A percentile compares a stretch with the other conserved stretches of the same genome.
phyloP scores from a whole-genome alignment of 2,797 vertebrate species.

The Hoplostethus atlanticus region DNA sequence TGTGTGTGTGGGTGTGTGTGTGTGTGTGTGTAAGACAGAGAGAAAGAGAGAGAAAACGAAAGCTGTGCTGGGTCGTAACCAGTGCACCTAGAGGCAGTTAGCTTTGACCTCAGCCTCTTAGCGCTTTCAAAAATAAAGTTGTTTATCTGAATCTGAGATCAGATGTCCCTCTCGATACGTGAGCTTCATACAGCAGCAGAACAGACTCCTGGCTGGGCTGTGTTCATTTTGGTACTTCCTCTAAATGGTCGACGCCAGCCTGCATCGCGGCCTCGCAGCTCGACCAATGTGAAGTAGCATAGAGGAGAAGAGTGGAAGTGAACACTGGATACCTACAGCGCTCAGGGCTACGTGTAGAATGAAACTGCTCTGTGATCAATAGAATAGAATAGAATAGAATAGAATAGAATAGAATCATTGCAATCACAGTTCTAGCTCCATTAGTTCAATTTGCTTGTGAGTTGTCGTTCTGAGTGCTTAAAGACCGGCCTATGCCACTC shows the following conservation, averaged over 20 bases:
- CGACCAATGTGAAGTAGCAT: conserved; percentile 21
- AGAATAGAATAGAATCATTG: conserved; percentile 45
- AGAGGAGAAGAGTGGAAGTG: conserved; percentile 36
- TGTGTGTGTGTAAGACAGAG: conserved; percentile 24
- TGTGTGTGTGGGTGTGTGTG: conserved; percentile 46
- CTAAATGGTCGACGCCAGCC: conserved; percentile 56
- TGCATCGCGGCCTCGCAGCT: conserved; percentile 12
- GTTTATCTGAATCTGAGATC: conserved; percentile 77
- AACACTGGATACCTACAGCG: conserved; percentile 27
- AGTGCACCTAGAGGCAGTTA: conserved; percentile 12
- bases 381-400: not conserved
- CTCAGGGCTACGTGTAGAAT: not conserved
- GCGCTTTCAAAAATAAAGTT: conserved; percentile 49
- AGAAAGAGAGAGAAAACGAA: conserved; percentile 19
- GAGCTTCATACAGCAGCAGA: conserved; percentile 37
- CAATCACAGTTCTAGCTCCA: conserved; percentile 59
- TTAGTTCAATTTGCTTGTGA: conserved; percentile 69
- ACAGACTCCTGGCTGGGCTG: conserved; percentile 42
- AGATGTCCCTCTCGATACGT: conserved; percentile 41
- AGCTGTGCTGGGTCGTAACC: not conserved
- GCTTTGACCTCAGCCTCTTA: conserved; percentile 51
- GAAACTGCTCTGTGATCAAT: conserved; percentile 39
- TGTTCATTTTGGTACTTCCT: conserved; percentile 77
- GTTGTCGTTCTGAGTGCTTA: conserved; percentile 68
- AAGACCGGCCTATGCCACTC: conserved; percentile 68